Base-by-base conservation (phyloP, 2,888 invertebrate genomes). In the Tryphoninae sp. region DNA sequence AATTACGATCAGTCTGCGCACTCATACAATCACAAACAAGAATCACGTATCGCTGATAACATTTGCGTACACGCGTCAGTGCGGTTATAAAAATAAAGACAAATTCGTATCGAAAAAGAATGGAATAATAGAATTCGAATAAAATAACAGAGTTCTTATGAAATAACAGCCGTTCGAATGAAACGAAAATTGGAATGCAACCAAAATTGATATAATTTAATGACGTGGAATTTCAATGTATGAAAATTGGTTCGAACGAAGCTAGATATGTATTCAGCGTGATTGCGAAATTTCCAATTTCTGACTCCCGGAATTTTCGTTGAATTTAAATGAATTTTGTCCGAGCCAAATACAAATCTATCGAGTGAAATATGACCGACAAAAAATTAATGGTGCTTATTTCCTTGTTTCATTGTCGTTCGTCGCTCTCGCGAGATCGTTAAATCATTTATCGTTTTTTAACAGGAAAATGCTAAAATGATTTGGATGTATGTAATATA, bases 11-110 rank as follows among this genome's bases (percentile, higher is more conserved):
- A 19, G 19, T 19, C 19, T 1, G 19, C 19, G 19, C 19, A 0
- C 19, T 19, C 19, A 19, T 19, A 19, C 19, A 40, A 81, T 81
- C 69, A 23, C 13, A 42, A 65, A 61, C 51, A 55, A 53, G 59
- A 40, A 22, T 74, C 65, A 74, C 69, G 74, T 65, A 78, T 65
- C 26, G 13, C 4, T 23, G 45, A 62, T 49, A 69, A 64, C 58
- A 74, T 49, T 81, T 67, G 22, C 62, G 68, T 11, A 16, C 64
- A 26, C 45, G 45, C 42, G 23, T 19, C 42, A 11, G 23, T n/a
- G 13, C 64, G n/a, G 42, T 2, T 42, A 23, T 7, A 16, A 53
- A 33, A 67, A 33, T 53, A 59, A 13, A 19, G 9, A 65, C 9
- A 45, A 22, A 16, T 22, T 58, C 2, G 16, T 22, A 16, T 61